Evolutionary conservation across 2,113 vertebrate genomes (phyloP), one percentile per base, ranked within the genome.

Genomic region (Vanacampus margaritifer): DNA sequence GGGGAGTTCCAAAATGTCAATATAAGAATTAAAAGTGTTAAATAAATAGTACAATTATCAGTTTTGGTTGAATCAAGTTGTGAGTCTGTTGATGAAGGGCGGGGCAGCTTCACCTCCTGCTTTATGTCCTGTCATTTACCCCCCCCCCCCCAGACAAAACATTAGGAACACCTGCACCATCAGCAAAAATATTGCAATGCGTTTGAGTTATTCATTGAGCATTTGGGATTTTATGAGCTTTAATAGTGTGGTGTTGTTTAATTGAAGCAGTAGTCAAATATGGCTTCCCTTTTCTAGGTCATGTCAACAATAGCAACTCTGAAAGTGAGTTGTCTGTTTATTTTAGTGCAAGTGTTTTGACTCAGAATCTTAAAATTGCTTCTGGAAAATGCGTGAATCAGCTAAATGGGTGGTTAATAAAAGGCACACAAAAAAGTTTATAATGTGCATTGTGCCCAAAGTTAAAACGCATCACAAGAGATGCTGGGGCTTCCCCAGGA

Each of bases 91-190:
- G 71, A 46, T 68, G 26, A 83, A 87, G 87, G 88, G 88, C 79
- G 88, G 80, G 88, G 88, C 87, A 61, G 84, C 61, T 77, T 84
- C 87, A 84, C 70, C 64, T 28, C 41, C 36, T 26, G 63, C 45
- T 73, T 17, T 45, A 3, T 67, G 58, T 59, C 73, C 17, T 67
- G 24, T 69, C 61, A 8, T 21, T 46, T 8, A 2, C 0, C 50
- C 13, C 41, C 24, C 46, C 41, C 51, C 26, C 24, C 6, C 54
- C 6, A 37, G 59, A 23, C 60, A 62, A 16, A 62, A 62, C 39
- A 23, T 62, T 62, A 43, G 59, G 60, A 26, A 62, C 39, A 62
- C 60, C 39, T 43, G 23, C 23, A 24, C n/a, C 6, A 21, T 37
- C 32, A 43, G 6, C 4, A 41, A 54, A 26, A 3, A 14, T 7